Evolutionary conservation across 2,888 invertebrate genomes (phyloP), one percentile per base, ranked within the genome.

Genomic region (Lithophane socia): DNA sequence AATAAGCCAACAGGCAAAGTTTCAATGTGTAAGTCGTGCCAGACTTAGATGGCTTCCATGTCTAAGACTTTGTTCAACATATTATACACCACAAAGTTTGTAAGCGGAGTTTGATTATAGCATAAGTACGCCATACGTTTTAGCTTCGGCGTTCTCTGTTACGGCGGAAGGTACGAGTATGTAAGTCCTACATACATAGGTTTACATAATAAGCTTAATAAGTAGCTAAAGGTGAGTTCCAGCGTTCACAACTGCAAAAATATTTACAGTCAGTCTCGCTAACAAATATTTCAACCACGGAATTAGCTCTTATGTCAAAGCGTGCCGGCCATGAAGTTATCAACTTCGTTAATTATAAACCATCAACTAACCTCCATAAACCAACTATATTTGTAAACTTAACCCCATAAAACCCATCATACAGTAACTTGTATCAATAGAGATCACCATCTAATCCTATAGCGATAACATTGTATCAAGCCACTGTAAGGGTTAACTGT

Each of bases 401-500:
- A 18, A 13, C 37, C 18, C 42, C 29, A 86, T 84, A 75, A 60
- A 75, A 52, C 37, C 79, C 60, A 84, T 65, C 37, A 77, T 82
- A 68, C 69, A 73, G 65, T 73, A 85, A 81, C 69, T 69, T 66
- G 60, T 79, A 79, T 77, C 80, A 80, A 80, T 83, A 75, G 75
- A 79, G 80, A 84, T 86, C 82, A 80, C 64, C 63, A 78, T 76
- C 80, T 82, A 80, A 86, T 77, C 80, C 80, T 52, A 44, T n/a
- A 64, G 67, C 73, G 75, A 87, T 83, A 88, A 87, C 88, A 88
- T 88, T 88, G 87, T 87, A 87, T 79, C 72, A 83, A 47, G 42
- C 67, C 56, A 68, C 77, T 84, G 79, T 80, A 73, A 80, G 87
- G 88, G 85, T 87, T 81, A 89, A 89, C 88, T 88, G 88, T 80